Evolutionary conservation across 1,140 invertebrate species (phyloP), one percentile per base, ranked within the genome.

Genomic region (Saccostrea glomerata): DNA sequence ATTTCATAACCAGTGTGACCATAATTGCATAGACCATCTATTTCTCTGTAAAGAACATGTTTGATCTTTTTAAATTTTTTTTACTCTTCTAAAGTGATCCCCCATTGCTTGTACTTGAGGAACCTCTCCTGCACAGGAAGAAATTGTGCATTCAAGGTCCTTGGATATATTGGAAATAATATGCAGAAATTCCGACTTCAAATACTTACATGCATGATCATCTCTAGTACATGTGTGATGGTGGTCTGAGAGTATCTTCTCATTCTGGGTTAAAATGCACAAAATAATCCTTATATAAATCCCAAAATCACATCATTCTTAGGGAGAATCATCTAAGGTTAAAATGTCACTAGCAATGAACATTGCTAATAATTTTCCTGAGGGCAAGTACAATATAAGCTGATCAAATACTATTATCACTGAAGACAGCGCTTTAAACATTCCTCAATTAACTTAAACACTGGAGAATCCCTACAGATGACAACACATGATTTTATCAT

Each of bases 381-480:
- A 77, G 25, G 70, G 70, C 70, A 77, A 77, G 70, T 9, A 73
- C 23, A 36, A 36, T 47, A 13, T 30, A 77, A 77, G 47, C 70
- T 30, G 25, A 77, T 77, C 70, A 77, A 77, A 77, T 36, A 77
- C 70, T 77, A 25, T 77, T 77, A 77, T 77, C 70, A 30, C 70
- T 77, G 25, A 77, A 77, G 25, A 77, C 70, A 77, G 70, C 23
- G 30, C 11, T 77, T 77, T 77, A 77, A 77, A 77, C 70, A 77
- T 77, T 77, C 70, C 23, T 77, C 25, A 77, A 77, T 77, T 77
- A 77, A 25, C 70, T 30, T 77, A 25, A 77, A 77, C 25, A 77
- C 1, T 17, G 30, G 5, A 15, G 15, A 15, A 23, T 73, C 66
- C 20, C n/a, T 36, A 13, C 9, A 5, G 70, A 36, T 77, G 30